Percentiles rank a stretch among this genome's conserved stretches.
These are phyloP conservation scores for Drosophila funebris DNA, from an alignment of 1,140 invertebrate genomes.

Conservation along the genomic window DNA sequence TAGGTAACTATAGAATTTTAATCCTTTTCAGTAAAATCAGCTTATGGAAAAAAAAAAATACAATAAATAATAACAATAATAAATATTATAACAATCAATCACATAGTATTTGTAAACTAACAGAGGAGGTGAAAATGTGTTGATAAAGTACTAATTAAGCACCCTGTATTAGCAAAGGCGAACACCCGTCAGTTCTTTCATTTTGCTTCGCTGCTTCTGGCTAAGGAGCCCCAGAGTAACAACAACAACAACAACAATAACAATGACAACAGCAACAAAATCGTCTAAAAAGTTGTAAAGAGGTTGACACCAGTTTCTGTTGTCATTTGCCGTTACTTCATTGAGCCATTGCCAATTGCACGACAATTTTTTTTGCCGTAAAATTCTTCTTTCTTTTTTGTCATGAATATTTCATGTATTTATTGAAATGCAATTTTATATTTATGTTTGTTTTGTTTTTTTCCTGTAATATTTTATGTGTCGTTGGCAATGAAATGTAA, in stretches of 20 bases:
- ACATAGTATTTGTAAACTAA: too few species aligned
- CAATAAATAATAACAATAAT: too few species aligned
- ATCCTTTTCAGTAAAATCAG: too few species aligned
- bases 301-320: conserved; percentile 66
- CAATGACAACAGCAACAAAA: conserved; percentile 16
- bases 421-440: conserved; percentile 24
- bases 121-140: too few species aligned
- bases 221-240: conserved; percentile 51
- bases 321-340: conserved; percentile 64
- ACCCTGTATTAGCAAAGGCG: conserved; percentile 15
- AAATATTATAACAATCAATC: too few species aligned
- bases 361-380: conserved; percentile 26
- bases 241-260: conserved; percentile 20
- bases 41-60: too few species aligned
- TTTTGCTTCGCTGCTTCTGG: conserved; percentile 38
- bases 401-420: conserved; percentile 54
- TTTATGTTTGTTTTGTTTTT: too few species aligned
- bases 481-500: too few species aligned
- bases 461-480: conserved; percentile 22
- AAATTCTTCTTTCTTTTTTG: conserved; percentile 14
- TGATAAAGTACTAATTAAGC: too few species aligned
- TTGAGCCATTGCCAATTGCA: conserved; percentile 63
- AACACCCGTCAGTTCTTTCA: conserved; percentile 49
- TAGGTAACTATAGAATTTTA: too few species aligned
- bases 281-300: conserved; percentile 27